Evolutionary conservation across 2,113 vertebrate genomes (phyloP).

Genomic region (Coturnix japonica): DNA sequence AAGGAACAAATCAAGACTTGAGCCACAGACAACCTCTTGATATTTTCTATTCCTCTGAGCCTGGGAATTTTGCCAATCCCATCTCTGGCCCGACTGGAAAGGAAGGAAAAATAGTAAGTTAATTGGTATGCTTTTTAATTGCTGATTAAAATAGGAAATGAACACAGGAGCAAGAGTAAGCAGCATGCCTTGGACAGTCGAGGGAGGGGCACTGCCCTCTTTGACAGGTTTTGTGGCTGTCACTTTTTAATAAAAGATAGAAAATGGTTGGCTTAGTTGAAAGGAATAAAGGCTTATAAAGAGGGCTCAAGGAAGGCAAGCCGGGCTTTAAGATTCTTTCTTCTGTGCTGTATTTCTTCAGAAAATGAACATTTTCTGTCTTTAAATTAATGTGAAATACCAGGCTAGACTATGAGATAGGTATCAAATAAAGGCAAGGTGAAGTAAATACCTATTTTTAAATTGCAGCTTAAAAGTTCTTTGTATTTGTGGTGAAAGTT

Average conservation of each 20-base stretch:
- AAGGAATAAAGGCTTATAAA: neutral
- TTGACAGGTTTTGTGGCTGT: neutral
- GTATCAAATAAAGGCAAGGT: neutral
- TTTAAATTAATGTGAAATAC: neutral
- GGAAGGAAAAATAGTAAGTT: constrained; percentile 50
- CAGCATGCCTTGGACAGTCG: neutral
- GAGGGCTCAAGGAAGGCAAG: neutral
- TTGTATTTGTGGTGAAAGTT: neutral
- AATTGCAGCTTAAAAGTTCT: neutral
- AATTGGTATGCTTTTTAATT: constrained; percentile 24
- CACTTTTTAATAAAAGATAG: neutral
- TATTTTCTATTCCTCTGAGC: constrained; percentile 5
- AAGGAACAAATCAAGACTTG: constrained; percentile 23
- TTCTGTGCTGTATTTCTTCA: neutral
- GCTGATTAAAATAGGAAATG: constrained; percentile 39
- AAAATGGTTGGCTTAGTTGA: neutral
- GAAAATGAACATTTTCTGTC: neutral
- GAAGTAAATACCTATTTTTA: neutral
- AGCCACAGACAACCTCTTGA: neutral
- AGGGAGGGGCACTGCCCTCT: neutral
- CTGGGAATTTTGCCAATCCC: constrained; percentile 16
- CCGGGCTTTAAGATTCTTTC: neutral
- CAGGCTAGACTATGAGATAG: neutral
- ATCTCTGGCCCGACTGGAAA: constrained; percentile 49
- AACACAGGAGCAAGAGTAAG: neutral